Conservation (phyloP, 2,113 vertebrate species). For the Steatornis caripensis region DNA sequence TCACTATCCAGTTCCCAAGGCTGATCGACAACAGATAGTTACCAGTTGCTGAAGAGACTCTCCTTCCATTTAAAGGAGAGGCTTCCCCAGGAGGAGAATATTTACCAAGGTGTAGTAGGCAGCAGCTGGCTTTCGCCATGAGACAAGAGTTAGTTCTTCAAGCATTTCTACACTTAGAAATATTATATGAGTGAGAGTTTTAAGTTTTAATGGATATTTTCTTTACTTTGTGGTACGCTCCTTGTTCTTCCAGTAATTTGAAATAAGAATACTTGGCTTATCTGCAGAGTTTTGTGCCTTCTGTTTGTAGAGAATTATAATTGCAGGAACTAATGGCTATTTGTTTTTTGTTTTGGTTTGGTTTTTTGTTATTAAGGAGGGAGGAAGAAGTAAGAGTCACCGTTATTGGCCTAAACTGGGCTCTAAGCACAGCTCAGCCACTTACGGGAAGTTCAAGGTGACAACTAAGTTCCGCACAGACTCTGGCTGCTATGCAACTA, state of each 20-base stretch:
- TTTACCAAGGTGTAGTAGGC: neutral
- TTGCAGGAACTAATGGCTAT: neutral
- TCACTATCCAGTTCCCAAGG: neutral
- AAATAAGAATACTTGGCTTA: neutral
- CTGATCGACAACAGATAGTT: neutral
- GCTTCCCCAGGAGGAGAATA: neutral
- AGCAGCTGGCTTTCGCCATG: neutral
- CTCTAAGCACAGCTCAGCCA: slow-evolving; percentile 84
- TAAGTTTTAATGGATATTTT: neutral
- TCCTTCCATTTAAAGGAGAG: neutral
- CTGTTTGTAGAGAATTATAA: neutral
- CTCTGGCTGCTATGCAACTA: slow-evolving; percentile 85
- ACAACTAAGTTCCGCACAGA: slow-evolving; percentile 86
- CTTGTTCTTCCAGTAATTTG: neutral
- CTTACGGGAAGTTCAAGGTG: slow-evolving; percentile 87
- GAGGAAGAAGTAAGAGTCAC: slow-evolving; percentile 82
- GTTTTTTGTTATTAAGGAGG: slow-evolving; percentile 69
- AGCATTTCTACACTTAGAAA: neutral
- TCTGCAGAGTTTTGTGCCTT: neutral
- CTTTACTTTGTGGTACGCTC: neutral
- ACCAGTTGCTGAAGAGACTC: neutral
- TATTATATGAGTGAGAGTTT: neutral
- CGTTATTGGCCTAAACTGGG: slow-evolving; percentile 86
- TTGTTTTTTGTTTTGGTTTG: neutral
- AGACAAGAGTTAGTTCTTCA: neutral